Base-by-base conservation (phyloP, 1,140 invertebrate genomes). In the Harpegnathos saltator region DNA sequence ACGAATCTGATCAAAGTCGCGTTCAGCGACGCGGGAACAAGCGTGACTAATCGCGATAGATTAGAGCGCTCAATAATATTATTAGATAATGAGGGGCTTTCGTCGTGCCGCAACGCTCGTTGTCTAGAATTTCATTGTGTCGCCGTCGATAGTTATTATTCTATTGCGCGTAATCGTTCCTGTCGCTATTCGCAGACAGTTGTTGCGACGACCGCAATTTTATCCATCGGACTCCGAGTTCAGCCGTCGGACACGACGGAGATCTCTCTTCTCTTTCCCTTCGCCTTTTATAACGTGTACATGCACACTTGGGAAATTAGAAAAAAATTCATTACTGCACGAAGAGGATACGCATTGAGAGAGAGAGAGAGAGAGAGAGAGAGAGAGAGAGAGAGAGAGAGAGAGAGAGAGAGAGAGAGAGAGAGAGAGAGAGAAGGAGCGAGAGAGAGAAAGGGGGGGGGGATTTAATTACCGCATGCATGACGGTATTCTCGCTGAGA, bases 11-110 rank as follows among this genome's bases (percentile, higher is more conserved):
- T 66, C 48, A 66, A 12, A 66, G 19, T 2, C 38, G 12, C 17
- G 5, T 12, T 54, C 24, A 66, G 44, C 22, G n/a, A 66, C 19
- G n/a, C 54, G 54, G 7, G 54, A 56, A 56, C 3, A 19, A 56
- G 38, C 38, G 38, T 5, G 63, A 44, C 19, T 44, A 66, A 66
- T 77, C 15, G 15, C 29, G 15, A 24, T 44, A 54, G 29, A 66
- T 77, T 66, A 54, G 22, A 17, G 4, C 29, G 17, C 15, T 77
- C 29, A 66, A 66, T 54, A 29, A 29, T 38, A 54, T 56, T 77
- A 77, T 77, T 77, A 77, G 50, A 66, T 56, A 77, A 77, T 77
- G 29, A 77, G 54, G 15, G 19, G 17, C n/a, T 52, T 50, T 75
- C 14, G 26, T 38, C 61, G 33, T 19, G 7, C 24, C 29, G 33